Base-by-base conservation (phyloP, 2,113 vertebrate genomes). In the Phaethon lepturus region DNA sequence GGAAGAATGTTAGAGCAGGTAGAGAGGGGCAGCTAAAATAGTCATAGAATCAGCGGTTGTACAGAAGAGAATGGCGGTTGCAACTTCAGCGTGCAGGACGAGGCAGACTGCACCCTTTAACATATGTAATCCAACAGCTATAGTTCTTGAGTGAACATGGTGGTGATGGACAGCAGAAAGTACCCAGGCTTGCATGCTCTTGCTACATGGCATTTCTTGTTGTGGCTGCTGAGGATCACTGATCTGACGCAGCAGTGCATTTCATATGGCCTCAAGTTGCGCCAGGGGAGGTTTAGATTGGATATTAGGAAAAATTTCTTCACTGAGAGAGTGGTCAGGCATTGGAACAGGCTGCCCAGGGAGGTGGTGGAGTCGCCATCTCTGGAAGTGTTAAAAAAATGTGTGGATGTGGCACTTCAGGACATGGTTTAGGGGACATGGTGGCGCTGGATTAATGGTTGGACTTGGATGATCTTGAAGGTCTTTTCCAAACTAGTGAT, bases 111-210 rank as follows among this genome's bases (percentile, higher is more conserved):
- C 14, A 42, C 11, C 42, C 10, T 4, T 33, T 71, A 38, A 35
- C 0, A 0, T 18, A 1, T 3, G 2, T 76, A 25, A 68, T 38
- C 55, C 35, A 42, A 5, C 1, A 3, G 23, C 28, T 73, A 1
- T 64, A 38, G 35, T 47, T 72, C 29, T 35, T 56, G 29, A 55
- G 71, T 49, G 44, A 86, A 7, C 1, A 0, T 13, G 28, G 8
- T 67, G 17, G 42, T 31, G 11, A 15, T 44, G 68, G 15, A n/a
- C 0, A 3, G 18, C 47, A 86, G 53, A 31, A 80, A 31, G 53
- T 42, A 28, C 22, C 40, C 47, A 64, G n/a, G 19, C 45, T 38
- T 52, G 10, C 25, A 3, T 35, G 35, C 8, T 58, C 26, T 13
- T 29, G 18, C 38, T 59, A 9, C 3, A 1, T 6, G 55, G 56